Evolutionary conservation across 2,113 vertebrate genomes (phyloP).

Genomic region (Pseudopodoces humilis): DNA sequence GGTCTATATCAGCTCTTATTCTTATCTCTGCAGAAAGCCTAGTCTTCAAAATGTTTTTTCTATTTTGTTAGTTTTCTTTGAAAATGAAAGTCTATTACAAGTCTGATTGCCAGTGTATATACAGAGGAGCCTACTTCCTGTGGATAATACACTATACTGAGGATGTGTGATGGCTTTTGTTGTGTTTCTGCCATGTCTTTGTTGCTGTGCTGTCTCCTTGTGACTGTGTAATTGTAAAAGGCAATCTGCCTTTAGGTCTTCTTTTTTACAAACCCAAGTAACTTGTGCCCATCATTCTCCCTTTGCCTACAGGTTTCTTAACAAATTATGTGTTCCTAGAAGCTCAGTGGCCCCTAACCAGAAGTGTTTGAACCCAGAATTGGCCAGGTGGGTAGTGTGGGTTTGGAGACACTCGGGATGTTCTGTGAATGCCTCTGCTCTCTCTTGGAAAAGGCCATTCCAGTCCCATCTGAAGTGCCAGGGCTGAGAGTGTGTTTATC

Average conservation of each 20-base stretch:
- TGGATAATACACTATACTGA: not conserved
- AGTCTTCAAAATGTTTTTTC: not conserved
- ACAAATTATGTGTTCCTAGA: not conserved
- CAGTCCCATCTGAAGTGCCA: not conserved
- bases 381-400: not conserved
- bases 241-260: not conserved
- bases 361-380: not conserved
- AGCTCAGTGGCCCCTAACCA: not conserved
- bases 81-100: not conserved
- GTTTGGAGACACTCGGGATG: not conserved
- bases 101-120: not conserved
- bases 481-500: fast-evolving
- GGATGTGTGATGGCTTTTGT: not conserved
- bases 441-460: not conserved
- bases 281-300: not conserved
- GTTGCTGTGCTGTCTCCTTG: not conserved
- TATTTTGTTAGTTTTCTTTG: not conserved
- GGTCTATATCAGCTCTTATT: not conserved
- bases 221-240: not conserved
- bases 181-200: not conserved
- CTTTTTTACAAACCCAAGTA: not conserved
- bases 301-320: not conserved
- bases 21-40: not conserved
- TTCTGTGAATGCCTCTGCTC: not conserved
- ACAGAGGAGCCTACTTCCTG: not conserved